Evolutionary conservation across 2,797 vertebrate species (phyloP), one percentile per base, ranked within the genome.

Genomic region (Naso thynnoides): DNA sequence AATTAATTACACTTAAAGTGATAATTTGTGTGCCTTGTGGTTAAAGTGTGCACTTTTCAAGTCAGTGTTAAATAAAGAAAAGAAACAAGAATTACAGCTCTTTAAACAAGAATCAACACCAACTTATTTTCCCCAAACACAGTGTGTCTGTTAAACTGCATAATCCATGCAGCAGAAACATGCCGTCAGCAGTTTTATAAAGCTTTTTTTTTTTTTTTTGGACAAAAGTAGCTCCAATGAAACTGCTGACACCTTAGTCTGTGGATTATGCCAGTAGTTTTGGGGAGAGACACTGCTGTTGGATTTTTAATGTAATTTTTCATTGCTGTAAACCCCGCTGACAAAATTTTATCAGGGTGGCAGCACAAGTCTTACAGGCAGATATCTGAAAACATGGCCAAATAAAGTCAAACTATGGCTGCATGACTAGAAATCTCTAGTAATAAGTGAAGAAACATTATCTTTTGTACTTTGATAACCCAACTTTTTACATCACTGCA

Each of bases 191-290:
- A 9, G 36, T 39, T 65, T 45, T 53, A 13, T 11, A 38, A 24
- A 44, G 13, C 39, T 31, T 31, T 42, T 45, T 54, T 42, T 31
- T 70, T 42, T 45, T 54, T 42, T 31, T 70, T 31, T 48, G 38
- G 14, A 48, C 8, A 0, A 59, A 56, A 52, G 33, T 38, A 2
- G n/a, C 14, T 58, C 23, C 50, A 48, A 13, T 38, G 42, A 65
- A 56, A 69, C 39, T 54, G 57, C 69, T 63, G 57, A 74, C 52
- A 53, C 21, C 5, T 38, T 52, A 1, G 41, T 47, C 42, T 39
- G 49, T 38, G 69, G 53, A 77, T 81, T 54, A 65, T 69, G 21
- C 29, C 47, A 3, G 39, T 33, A 53, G 44, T 52, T 68, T 74
- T 48, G 19, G 27, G 14, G 48, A 45, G 62, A 59, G 10, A 63